Base-by-base conservation (phyloP, 2,888 invertebrate species). In the Zygaena filipendulae region DNA sequence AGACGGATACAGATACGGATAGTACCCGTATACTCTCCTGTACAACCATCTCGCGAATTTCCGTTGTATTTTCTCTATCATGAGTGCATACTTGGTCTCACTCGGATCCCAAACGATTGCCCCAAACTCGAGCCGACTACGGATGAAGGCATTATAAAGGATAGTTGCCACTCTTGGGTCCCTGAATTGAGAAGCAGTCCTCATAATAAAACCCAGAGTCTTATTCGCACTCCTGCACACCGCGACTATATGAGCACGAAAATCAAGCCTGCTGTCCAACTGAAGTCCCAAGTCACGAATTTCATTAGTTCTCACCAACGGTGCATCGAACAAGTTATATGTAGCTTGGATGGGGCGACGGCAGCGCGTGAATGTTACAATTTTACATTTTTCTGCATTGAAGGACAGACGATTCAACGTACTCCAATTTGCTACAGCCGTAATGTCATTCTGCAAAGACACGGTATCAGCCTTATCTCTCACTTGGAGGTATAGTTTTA, bases 21-120 rank as follows among this genome's bases (percentile, higher is more conserved):
- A 33, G 25, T 14, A 25, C 2, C 30, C 22, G 13, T 30, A 28
- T 3, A 21, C 10, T 7, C 11, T 26, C 11, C 21, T 29, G 14
- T 35, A 35, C 2, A 32, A n/a, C 11, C 11, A 35, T 16, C 31
- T 14, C 6, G 32, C 29, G 10, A 32, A 35, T 14, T 29, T 32
- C 4, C 24, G 13, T 22, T 31, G 27, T 2, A 35, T 11, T 13
- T 14, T 23, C 13, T 31, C 31, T 6, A 29, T 19, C 6, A 29
- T 6, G 3, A 14, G 3, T 3, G 4, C 8, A 11, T 32, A 32
- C 10, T 26, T 29, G 1, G 3, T 14, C 13, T 35, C 35, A 9
- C 16, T n/a, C 5, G 31, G 35, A 12, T 32, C 18, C 35, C 32
- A 35, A 4, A 35, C 14, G 1, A 31, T 27, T 3, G 29, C 25